Evolutionary conservation across 2,888 invertebrate species (phyloP), one percentile per base, ranked within the genome.

Genomic region (Idaea dimidiata): DNA sequence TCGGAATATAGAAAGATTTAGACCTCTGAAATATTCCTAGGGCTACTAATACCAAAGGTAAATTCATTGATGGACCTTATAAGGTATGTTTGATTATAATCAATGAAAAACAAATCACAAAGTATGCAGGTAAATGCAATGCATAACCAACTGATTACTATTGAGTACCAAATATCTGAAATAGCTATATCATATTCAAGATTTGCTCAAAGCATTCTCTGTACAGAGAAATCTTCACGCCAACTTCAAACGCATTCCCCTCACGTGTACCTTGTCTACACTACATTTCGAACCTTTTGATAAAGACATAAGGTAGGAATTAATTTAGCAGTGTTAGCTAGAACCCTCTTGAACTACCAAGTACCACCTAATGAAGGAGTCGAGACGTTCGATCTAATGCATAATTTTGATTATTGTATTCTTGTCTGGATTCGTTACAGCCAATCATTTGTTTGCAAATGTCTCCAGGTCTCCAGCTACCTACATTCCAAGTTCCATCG

Each of bases 321-420:
- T 43, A 43, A 43, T 43, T 43, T 14, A 43, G 6, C 14, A 56
- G 18, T 32, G 62, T 54, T 16, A 57, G 59, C 18, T 24, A 18
- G 56, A 14, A 8, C 10, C 55, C 16, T 17, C 58, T 59, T 24
- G 33, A 61, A 61, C 64, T 64, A 71, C 75, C 74, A 72, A 64
- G 72, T 69, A 74, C 68, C 64, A 77, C 74, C 73, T 80, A 78
- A 83, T 84, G 79, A 81, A 82, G 76, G 81, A 79, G 79, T 71
- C 62, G 66, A 60, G 61, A 70, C 75, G 75, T 71, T 61, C 60
- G 65, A 60, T 62, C 59, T 64, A 63, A 66, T 64, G 66, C 64
- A 56, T 56, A 56, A 56, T 64, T 61, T 61, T 62, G 66, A 64
- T 63, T 66, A 66, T 66, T 66, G 66, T 66, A 62, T 62, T 62